phyloP scores from a whole-genome alignment of 2,888 invertebrate genomes.

The Limenitis camilla region DNA sequence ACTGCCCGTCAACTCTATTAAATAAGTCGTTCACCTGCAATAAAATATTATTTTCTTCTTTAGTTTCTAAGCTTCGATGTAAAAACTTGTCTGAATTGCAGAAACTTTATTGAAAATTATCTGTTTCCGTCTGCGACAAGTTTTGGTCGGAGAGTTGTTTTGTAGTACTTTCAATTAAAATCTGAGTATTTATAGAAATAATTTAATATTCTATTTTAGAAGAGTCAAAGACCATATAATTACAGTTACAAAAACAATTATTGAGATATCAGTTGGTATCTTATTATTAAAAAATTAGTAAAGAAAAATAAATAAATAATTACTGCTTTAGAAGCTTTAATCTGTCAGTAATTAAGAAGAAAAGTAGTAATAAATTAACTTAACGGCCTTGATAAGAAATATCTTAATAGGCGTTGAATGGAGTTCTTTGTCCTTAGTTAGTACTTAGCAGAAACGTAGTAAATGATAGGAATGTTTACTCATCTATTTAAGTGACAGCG shows the following conservation, averaged over 20 bases:
- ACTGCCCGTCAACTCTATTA: conserved; percentile 17
- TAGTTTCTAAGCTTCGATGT: conserved; percentile 4
- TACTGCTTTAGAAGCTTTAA: not conserved
- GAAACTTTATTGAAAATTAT: conserved; percentile 4
- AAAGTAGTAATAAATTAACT: not conserved
- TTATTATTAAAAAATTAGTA: not conserved
- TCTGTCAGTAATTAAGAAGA: not conserved
- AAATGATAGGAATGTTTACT: conserved; percentile 46
- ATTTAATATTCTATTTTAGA: too few species aligned
- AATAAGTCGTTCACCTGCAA: conserved; percentile 23
- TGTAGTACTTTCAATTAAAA: too few species aligned
- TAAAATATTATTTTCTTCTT: conserved; percentile 12
- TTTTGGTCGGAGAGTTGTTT: conserved; percentile 4
- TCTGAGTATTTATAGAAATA: too few species aligned
- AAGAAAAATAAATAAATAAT: not conserved
- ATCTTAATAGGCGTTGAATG: not conserved
- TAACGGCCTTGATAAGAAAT: not conserved
- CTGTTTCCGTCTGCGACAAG: not conserved
- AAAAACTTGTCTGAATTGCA: conserved; percentile 6
- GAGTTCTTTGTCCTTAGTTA: conserved; percentile 28
- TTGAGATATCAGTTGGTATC: too few species aligned
- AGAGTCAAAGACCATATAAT: too few species aligned
- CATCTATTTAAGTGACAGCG: conserved; percentile 60
- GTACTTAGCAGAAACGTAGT: conserved; percentile 32
- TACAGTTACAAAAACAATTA: too few species aligned